Evolutionary conservation across 2,888 invertebrate species (phyloP), one percentile per base, ranked within the genome.

Genomic region (Lypha dubia): DNA sequence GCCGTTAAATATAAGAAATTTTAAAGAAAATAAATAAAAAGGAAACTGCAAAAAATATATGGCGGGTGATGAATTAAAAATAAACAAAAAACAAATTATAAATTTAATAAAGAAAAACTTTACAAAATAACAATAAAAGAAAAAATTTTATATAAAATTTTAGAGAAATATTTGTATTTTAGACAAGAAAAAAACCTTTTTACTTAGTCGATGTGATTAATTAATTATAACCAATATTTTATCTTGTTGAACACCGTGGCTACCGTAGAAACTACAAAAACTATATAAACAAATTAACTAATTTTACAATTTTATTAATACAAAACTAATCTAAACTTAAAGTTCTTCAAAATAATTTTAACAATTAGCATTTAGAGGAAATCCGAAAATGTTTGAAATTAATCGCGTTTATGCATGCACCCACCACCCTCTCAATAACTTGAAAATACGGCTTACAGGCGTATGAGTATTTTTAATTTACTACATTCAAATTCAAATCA

Each of bases 1-100:
- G 89, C 89, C 74, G 76, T 81, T 79, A 84, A 71, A 80, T 83
- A 73, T 68, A 79, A 74, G 51, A 73, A 67, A 67, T 73, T 20
- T 53, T 28, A 56, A 79, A 58, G 74, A 79, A 15, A 22, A 32
- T 51, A 41, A 24, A 79, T 1, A 11, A 65, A 41, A 63, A 71
- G 49, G n/a, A 44, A 51, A 38, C 44, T 20, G 46, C 0, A 0
- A 13, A 0, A 13, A 51, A 77, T 28, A 60, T 60, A n/a, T 83
- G 71, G 73, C 76, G 83, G 79, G 79, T 83, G 83, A 75, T 79
- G 49, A 49, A 56, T 41, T 68, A 62, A 76, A 80, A 71, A 53
- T 65, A 75, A 75, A 79, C 46, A 71, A 80, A n/a, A 62, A 62
- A 83, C 24, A 75, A 46, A 53, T 79, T 74, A 68, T 20, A 63